A percentile compares a stretch with the other conserved stretches of the same genome.
Conservation (phyloP, 1,140 invertebrate genomes). For the Polyergus mexicanus region DNA sequence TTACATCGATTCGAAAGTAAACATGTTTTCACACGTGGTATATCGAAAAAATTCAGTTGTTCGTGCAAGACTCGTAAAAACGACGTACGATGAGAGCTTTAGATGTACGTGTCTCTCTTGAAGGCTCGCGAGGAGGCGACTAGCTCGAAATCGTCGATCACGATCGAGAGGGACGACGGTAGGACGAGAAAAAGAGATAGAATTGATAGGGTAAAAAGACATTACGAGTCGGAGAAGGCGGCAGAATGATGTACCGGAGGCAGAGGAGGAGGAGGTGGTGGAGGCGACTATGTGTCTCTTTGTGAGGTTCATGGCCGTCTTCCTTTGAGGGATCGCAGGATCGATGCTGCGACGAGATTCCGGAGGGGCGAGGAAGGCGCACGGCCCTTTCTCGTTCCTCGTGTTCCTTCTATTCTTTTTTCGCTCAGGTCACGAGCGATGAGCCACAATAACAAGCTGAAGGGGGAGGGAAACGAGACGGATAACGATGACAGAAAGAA, state of each 20-base stretch:
- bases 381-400: slow-evolving; percentile 15
- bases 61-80: not conserved
- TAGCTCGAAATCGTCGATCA: slow-evolving; percentile 4
- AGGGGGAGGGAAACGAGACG: not conserved
- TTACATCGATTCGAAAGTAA: slow-evolving; percentile 16
- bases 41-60: slow-evolving; percentile 17
- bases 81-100: not conserved
- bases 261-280: slow-evolving; percentile 7
- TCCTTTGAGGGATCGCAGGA: slow-evolving; percentile 61
- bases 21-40: slow-evolving; percentile 11
- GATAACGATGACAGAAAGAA: slow-evolving; percentile 63
- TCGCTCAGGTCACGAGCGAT: not conserved
- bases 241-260: slow-evolving; percentile 40
- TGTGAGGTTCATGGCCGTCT: slow-evolving; percentile 71
- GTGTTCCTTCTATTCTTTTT: slow-evolving; percentile 12
- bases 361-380: not conserved
- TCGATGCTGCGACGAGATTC: slow-evolving; percentile 71
- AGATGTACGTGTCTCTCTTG: not conserved
- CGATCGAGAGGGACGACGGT: not conserved
- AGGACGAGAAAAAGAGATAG: slow-evolving; percentile 11
- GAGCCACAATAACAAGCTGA: slow-evolving; percentile 37
- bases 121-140: not conserved
- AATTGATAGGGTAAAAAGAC: not conserved
- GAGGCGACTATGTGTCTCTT: slow-evolving; percentile 58
- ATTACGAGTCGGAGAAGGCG: slow-evolving; percentile 29